Percentiles rank a stretch among this genome's conserved stretches.
These are phyloP conservation scores for Rotaria macrura DNA, from an alignment of 2,888 invertebrate genomes.

Conservation along the genomic window DNA sequence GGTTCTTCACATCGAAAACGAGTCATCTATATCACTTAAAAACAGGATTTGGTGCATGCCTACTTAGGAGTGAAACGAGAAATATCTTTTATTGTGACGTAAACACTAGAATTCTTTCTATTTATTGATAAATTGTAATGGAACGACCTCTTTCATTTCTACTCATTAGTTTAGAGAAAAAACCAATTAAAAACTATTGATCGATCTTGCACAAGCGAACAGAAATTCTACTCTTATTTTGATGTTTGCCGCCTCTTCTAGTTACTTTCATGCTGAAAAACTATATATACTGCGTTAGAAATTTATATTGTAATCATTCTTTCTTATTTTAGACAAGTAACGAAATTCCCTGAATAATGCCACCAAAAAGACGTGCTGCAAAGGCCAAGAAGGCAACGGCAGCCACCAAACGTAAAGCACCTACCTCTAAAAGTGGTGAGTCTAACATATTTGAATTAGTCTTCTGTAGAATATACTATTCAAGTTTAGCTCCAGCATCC, in stretches of 20 bases:
- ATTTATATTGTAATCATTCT: not conserved
- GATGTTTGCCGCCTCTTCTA: not conserved
- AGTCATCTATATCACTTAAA: too few species aligned
- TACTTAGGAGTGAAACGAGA: too few species aligned
- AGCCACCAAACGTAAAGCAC: not conserved
- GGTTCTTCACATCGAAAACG: too few species aligned
- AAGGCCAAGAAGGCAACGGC: not conserved
- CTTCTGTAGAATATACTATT: not conserved
- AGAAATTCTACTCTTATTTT: not conserved
- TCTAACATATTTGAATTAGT: not conserved
- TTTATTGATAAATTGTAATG: too few species aligned
- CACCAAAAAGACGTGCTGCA: constrained; percentile 24
- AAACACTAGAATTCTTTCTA: too few species aligned
- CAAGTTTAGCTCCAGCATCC: not conserved
- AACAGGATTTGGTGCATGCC: too few species aligned
- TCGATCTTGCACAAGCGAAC: not conserved
- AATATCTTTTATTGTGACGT: too few species aligned
- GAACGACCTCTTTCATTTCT: not conserved
- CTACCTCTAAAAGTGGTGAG: not conserved
- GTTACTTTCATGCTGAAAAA: not conserved
- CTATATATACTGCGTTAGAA: not conserved
- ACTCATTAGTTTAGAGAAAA: not conserved
- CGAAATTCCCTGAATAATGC: not conserved
- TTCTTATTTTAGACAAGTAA: not conserved
- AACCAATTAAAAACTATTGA: not conserved